Conservation (phyloP, 2,113 vertebrate species). For the Sciurus niger region DNA sequence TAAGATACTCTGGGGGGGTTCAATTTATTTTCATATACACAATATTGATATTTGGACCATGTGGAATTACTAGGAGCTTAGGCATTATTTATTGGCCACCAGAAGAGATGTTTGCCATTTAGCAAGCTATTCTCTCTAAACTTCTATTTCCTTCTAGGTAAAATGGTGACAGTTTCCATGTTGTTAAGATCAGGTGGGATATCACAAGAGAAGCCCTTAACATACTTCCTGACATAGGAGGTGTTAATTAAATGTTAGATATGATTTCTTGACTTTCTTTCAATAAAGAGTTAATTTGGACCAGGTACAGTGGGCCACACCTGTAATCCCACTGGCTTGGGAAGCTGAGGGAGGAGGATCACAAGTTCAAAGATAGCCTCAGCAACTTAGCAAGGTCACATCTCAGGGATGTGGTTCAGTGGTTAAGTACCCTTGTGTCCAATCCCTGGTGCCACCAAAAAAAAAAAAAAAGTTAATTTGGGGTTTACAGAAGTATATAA, state of each 20-base stretch:
- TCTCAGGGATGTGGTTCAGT: no score
- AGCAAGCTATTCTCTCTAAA: neutral
- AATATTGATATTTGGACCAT: neutral
- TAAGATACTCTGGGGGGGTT: neutral
- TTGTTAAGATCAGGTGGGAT: neutral
- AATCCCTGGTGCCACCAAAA: no score
- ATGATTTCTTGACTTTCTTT: neutral
- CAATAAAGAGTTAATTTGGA: neutral
- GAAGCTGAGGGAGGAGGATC: no score
- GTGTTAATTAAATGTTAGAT: neutral
- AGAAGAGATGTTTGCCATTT: neutral
- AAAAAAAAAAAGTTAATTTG: neutral
- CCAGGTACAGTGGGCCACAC: no score
- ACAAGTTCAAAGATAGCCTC: no score
- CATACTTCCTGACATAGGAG: neutral
- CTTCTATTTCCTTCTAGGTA: neutral
- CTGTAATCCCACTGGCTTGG: no score
- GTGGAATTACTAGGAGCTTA: neutral
- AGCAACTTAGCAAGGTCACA: no score
- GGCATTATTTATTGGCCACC: neutral
- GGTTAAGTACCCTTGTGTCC: no score
- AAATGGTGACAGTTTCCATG: neutral
- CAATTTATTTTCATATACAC: conserved; percentile 5
- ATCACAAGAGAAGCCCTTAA: neutral
- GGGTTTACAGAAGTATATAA: neutral